Evolutionary conservation across 2,888 invertebrate species (phyloP).

Genomic region (Amiota mariae): DNA sequence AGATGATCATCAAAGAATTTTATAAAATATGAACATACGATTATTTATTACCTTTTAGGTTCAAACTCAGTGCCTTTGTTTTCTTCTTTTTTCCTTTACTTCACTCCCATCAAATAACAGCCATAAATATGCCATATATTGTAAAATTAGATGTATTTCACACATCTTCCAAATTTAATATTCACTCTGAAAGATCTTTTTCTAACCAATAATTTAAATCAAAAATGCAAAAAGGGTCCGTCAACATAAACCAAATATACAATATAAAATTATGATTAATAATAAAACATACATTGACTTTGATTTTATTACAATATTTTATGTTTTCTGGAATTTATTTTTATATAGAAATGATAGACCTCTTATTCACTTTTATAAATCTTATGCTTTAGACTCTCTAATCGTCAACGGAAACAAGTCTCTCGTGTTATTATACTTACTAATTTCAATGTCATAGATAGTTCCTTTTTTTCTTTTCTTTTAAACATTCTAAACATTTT

Average conservation of each 20-base stretch:
- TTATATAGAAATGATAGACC: neutral
- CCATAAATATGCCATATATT: constrained; percentile 9
- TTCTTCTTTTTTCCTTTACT: neutral
- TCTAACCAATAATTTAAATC: neutral
- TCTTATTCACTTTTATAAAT: too few relatives aligned
- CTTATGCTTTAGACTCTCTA: too few relatives aligned
- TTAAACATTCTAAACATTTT: too few relatives aligned
- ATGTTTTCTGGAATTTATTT: constrained; percentile 33
- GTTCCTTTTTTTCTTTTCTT: too few relatives aligned
- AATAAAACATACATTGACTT: constrained; percentile 58
- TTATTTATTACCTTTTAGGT: neutral
- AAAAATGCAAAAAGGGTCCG: neutral
- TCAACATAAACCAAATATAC: constrained; percentile 22
- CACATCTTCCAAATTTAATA: neutral
- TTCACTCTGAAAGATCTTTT: neutral
- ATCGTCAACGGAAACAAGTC: too few relatives aligned
- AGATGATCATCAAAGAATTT: neutral
- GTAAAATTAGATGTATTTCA: constrained; percentile 11
- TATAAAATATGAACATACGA: neutral
- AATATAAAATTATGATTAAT: constrained; percentile 61
- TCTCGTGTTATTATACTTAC: too few relatives aligned
- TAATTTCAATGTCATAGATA: too few relatives aligned
- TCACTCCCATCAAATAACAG: neutral
- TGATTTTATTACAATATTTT: constrained; percentile 58
- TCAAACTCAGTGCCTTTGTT: neutral